Evolutionary conservation across 2,888 invertebrate species (phyloP).

Genomic region (Gymnocheta viridis): DNA sequence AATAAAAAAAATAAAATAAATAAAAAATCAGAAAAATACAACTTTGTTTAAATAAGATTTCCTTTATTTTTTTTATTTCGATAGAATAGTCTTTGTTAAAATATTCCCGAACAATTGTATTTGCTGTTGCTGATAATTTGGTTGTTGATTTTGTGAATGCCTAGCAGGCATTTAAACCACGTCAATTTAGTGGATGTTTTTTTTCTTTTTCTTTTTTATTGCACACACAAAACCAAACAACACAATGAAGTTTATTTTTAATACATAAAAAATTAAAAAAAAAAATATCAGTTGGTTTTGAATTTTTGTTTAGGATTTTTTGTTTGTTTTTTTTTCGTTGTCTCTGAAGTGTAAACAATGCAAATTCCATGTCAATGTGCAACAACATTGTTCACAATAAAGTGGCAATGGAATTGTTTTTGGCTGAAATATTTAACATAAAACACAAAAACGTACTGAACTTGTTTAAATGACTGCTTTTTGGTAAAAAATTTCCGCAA

Average conservation of each 20-base stretch:
- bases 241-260: conserved; percentile 46
- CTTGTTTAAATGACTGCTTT: conserved; percentile 27
- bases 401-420: conserved; percentile 57
- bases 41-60: conserved; percentile 47
- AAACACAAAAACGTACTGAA: conserved; percentile 9
- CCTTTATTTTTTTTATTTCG: conserved; percentile 5
- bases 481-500: not conserved
- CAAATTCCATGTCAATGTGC: conserved; percentile 65
- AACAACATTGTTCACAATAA: conserved; percentile 51
- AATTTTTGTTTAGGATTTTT: conserved; percentile 24
- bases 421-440: conserved; percentile 24
- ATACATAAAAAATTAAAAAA: conserved; percentile 23
- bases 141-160: conserved; percentile 48
- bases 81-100: conserved; percentile 55
- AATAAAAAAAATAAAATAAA: conserved; percentile 14
- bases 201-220: conserved; percentile 12
- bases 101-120: conserved; percentile 62
- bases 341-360: conserved; percentile 64
- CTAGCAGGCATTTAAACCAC: conserved; percentile 57
- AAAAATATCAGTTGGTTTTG: conserved; percentile 24
- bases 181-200: conserved; percentile 57
- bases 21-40: not conserved
- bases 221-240: not conserved
- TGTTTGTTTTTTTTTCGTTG: too few relatives aligned
- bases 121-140: conserved; percentile 4